These are phyloP conservation scores for Zaprionus inermis DNA, from an alignment of 1,140 invertebrate species.

Conservation along the genomic window DNA sequence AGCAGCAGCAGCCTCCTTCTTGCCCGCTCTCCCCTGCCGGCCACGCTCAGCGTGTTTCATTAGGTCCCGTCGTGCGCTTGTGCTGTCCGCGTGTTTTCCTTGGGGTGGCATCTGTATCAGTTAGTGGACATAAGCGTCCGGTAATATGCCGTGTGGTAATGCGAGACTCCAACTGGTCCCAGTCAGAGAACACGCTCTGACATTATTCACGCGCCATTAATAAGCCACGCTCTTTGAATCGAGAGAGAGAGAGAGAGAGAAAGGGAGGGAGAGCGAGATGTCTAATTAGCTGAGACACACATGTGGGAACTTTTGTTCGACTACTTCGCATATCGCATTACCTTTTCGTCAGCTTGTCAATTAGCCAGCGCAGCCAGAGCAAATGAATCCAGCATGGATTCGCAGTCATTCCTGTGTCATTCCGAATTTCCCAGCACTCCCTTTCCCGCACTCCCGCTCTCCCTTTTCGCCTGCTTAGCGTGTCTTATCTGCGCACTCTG, in stretches of 20 bases:
- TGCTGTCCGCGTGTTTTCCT: constrained; percentile 60
- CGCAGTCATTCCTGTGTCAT: constrained; percentile 17
- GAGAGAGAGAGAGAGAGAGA: too few relatives aligned
- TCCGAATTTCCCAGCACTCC: background rate
- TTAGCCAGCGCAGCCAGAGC: background rate
- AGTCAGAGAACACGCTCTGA: background rate
- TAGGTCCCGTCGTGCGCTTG: constrained; percentile 48
- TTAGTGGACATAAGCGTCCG: constrained; percentile 71
- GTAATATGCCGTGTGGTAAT: constrained; percentile 67
- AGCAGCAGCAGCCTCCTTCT: constrained; percentile 1
- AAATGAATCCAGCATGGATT: background rate
- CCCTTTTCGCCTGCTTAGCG: constrained; percentile 23
- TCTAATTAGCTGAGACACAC: background rate
- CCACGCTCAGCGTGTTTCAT: constrained; percentile 62
- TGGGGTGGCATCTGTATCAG: constrained; percentile 78
- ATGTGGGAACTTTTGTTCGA: background rate
- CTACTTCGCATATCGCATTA: background rate
- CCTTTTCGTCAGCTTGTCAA: constrained; percentile 4
- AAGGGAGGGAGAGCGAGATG: background rate
- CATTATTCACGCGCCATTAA: constrained; percentile 1
- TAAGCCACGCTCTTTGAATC: background rate
- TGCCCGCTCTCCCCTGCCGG: constrained; percentile 22
- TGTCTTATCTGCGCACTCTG: constrained; percentile 53
- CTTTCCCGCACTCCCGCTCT: background rate
- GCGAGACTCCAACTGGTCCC: constrained; percentile 8